Base-by-base conservation (phyloP, 1,140 invertebrate species). In the Neoseiulus cucumeris region DNA sequence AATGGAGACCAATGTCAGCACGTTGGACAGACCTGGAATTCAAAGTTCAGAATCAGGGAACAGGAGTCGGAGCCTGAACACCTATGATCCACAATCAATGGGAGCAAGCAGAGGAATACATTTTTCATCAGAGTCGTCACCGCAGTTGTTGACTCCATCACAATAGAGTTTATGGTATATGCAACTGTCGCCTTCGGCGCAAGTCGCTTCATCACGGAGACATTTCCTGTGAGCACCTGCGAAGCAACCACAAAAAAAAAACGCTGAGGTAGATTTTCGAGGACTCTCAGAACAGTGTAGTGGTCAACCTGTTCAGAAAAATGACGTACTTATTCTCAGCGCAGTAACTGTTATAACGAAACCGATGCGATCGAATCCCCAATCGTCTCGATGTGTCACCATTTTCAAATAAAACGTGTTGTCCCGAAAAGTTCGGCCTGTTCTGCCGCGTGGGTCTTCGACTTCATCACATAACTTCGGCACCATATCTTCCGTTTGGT, bases 101-200 rank as follows among this genome's bases (percentile, higher is more conserved):
- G n/a, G n/a, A n/a, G n/a, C n/a, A n/a, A n/a, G n/a, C n/a, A n/a
- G n/a, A n/a, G n/a, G 22, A 12, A 18, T 25, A 59, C 51, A 59
- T 25, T 59, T 59, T 25, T 59, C 51, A 25, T 59, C 51, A 12
- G 51, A 59, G 51, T 33, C 51, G 22, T 59, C 51, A 17, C 51
- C 51, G 22, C 51, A 59, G 51, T 59, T 59, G 51, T 59, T 59
- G 22, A 59, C 17, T 2, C 51, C 51, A 9, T 59, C 51, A 20
- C 51, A 59, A 14, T 29, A 25, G 51, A 59, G 22, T 59, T 59
- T 59, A 25, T 59, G 51, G 22, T 59, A 33, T 12, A 59, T 59
- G 22, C 51, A 59, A 20, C 33, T 17, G 6, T 59, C 51, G 14
- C 33, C 51, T 25, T 20, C 51, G 14, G 14, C 14, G 9, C 51